phyloP scores from a whole-genome alignment of 2,797 vertebrate genomes.

The Pseudomugil gertrudae region DNA sequence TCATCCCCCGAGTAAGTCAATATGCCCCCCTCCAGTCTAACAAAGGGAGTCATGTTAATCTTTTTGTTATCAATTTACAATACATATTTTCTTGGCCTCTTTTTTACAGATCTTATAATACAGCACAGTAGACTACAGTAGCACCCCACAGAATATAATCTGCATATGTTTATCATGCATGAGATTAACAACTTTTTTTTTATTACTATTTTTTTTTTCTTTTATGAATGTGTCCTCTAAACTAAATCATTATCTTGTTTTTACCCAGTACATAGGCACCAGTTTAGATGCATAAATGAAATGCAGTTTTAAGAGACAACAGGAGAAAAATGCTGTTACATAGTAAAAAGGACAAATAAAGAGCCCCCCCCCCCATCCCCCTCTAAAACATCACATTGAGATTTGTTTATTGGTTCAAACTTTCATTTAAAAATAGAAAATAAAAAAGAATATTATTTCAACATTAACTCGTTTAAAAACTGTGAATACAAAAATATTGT shows the following conservation, averaged over 20 bases:
- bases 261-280: neutral
- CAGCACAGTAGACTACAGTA: neutral
- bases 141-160: neutral
- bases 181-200: neutral
- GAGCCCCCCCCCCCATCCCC: no score
- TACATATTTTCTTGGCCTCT: neutral
- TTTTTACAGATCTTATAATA: neutral
- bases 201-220: neutral
- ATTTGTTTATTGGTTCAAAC: neutral
- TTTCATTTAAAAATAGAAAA: neutral
- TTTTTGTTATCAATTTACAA: slow-evolving; percentile 40
- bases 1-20: slow-evolving; percentile 53
- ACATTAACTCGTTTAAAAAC: neutral
- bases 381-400: neutral
- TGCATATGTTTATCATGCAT: neutral
- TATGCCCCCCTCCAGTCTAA: slow-evolving; percentile 34
- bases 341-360: neutral
- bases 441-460: neutral
- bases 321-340: neutral
- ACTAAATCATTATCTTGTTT: neutral
- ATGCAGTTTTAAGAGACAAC: neutral
- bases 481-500: neutral
- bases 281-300: neutral
- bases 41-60: slow-evolving; percentile 47
- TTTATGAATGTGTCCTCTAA: neutral